Evolutionary conservation across 2,113 vertebrate genomes (phyloP).

Genomic region (Caracal caracal): DNA sequence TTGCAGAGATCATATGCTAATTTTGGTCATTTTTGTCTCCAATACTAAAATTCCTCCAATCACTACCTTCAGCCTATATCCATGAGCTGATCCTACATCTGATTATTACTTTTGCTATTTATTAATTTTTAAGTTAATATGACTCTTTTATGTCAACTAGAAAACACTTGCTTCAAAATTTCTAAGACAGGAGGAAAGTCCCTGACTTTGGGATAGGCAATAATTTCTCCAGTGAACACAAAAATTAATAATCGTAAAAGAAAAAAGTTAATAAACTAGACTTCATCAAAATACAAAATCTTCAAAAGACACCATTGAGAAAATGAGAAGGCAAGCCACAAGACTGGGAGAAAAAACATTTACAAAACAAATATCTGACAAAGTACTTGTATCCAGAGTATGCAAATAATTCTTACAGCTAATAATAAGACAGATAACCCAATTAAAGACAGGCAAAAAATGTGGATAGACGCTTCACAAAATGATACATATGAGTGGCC

Average conservation of each 20-base stretch:
- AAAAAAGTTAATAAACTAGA: conserved; percentile 13
- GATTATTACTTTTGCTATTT: conserved; percentile 22
- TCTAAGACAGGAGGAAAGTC: conserved; percentile 4
- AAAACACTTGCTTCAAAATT: conserved; percentile 21
- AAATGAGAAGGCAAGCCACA: background rate
- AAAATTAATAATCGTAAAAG: conserved; percentile 30
- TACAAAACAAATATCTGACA: background rate
- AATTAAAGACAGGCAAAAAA: background rate
- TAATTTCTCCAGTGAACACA: background rate
- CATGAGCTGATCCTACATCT: background rate
- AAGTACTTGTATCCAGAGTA: background rate
- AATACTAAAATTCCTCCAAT: background rate
- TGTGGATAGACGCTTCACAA: background rate
- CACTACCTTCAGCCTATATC: background rate
- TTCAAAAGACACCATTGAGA: background rate
- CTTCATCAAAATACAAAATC: conserved; percentile 34
- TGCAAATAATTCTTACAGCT: background rate
- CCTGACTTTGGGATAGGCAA: background rate
- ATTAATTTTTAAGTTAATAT: background rate
- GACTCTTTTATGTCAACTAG: background rate
- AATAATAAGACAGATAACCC: background rate
- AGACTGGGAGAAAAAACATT: background rate
- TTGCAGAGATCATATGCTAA: background rate
- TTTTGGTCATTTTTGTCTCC: background rate
- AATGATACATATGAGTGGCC: background rate